A percentile compares a stretch with the other conserved stretches of the same genome.
phyloP scores from a whole-genome alignment of 2,797 vertebrate species.

The Salarias fasciatus region DNA sequence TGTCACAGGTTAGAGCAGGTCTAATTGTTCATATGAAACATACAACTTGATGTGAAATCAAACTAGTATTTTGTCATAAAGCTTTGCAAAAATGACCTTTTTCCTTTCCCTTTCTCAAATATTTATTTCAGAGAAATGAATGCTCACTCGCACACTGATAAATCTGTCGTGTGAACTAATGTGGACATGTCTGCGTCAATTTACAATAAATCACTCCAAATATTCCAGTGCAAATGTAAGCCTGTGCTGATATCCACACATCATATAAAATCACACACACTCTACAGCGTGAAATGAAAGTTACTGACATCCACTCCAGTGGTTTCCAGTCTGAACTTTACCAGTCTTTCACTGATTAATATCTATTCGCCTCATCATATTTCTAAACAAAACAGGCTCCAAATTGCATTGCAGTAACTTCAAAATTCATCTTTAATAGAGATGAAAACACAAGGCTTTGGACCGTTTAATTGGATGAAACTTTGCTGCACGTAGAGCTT shows the following conservation, averaged over 20 bases:
- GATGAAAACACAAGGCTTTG: conserved; percentile 79
- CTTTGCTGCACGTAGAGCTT: conserved; percentile 71
- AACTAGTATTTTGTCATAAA: conserved; percentile 57
- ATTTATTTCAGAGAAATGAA: too few species aligned
- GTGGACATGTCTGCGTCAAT: too few species aligned
- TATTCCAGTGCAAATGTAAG: not conserved
- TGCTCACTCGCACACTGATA: too few species aligned
- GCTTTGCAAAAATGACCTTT: conserved; percentile 23
- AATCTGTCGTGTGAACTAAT: too few species aligned
- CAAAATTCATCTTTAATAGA: conserved; percentile 76
- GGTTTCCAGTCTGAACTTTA: conserved; percentile 34
- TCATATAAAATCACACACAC: too few species aligned
- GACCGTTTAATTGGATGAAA: conserved; percentile 83
- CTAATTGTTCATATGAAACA: conserved; percentile 59
- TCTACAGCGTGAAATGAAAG: too few species aligned
- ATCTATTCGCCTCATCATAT: conserved; percentile 40
- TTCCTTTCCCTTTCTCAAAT: too few species aligned
- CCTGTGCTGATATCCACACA: not conserved
- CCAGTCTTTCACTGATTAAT: conserved; percentile 53
- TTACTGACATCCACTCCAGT: not conserved
- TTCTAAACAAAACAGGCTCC: conserved; percentile 44
- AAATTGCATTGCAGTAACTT: conserved; percentile 64
- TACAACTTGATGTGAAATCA: conserved; percentile 24
- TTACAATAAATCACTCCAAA: not conserved
- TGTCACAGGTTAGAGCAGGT: conserved; percentile 53